Percentiles rank a stretch among this genome's conserved stretches.
phyloP scores from a whole-genome alignment of 2,888 invertebrate genomes.

The Thera obeliscata region DNA sequence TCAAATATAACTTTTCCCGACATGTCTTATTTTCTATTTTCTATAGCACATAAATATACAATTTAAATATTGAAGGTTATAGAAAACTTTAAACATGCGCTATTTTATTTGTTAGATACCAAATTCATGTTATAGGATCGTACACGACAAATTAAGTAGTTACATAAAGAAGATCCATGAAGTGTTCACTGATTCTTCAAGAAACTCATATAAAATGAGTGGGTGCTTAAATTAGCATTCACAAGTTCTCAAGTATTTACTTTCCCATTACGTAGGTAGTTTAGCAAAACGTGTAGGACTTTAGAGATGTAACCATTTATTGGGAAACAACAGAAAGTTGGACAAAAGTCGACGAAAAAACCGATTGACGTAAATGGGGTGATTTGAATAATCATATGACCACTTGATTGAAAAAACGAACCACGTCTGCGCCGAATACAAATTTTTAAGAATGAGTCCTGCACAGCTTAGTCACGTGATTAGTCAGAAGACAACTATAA shows the following conservation, averaged over 20 bases:
- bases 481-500: too few species aligned
- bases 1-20: too few species aligned
- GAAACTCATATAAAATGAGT: slow-evolving; percentile 7
- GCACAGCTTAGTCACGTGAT: too few species aligned
- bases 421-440: too few species aligned
- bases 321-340: slow-evolving; percentile 22
- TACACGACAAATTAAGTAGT: background rate
- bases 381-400: slow-evolving; percentile 3
- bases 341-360: slow-evolving; percentile 9
- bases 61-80: too few species aligned
- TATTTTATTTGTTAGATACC: too few species aligned
- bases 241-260: slow-evolving; percentile 25
- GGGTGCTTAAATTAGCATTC: slow-evolving; percentile 24
- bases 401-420: background rate
- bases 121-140: background rate
- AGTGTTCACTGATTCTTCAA: background rate
- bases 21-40: too few species aligned
- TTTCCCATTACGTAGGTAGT: slow-evolving; percentile 23
- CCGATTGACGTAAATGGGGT: slow-evolving; percentile 2
- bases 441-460: too few species aligned
- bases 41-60: too few species aligned
- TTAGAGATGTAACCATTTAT: slow-evolving; percentile 21
- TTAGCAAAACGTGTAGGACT: slow-evolving; percentile 26
- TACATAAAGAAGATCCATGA: background rate
- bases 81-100: too few species aligned